Base-by-base conservation (phyloP, 2,888 invertebrate species). In the Agonum fuliginosum region DNA sequence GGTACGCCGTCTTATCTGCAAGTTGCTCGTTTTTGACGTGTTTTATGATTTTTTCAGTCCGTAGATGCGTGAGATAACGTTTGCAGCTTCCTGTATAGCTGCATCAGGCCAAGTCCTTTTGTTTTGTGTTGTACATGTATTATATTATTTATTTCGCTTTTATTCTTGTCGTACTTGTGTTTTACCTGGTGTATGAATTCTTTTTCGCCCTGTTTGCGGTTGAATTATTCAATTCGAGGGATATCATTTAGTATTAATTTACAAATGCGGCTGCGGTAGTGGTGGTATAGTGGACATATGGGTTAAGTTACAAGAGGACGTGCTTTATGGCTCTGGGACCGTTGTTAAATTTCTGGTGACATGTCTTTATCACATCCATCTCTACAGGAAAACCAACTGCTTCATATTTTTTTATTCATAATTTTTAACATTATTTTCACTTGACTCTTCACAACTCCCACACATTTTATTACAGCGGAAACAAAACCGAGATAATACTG, bases 41-140 rank as follows among this genome's bases (percentile, higher is more conserved):
- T 75, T 75, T 75, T 75, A 75, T 75, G 62, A 75, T 65, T 54
- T 75, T 72, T 72, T 24, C 3, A 48, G 71, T 48, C 14, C 17
- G 48, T 48, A 71, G 71, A 71, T 71, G 71, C 30, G 51, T 14
- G 46, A 24, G 71, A 71, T 71, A 71, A 48, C 48, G 71, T 48
- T 37, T 71, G 34, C 30, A 48, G 71, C 71, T 71, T 71, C 71
- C 71, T 71, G 71, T 71, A 71, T 48, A 43, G 71, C 34, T 67
- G 37, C 34, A 67, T 62, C 37, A 19, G 1, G 30, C 30, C 30
- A 46, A 8, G 17, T 6, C 6, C 46, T 17, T 46, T 46, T 46
- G 46, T 46, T 46, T 46, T 46, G 46, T 46, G 46, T 46, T 17
- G 46, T 46, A 46, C 14, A 46, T 6, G 46, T 46, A 12, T 46